Conservation (phyloP, 37 sponge, comb jelly and placozoan species). For the Beroe forskalii region DNA sequence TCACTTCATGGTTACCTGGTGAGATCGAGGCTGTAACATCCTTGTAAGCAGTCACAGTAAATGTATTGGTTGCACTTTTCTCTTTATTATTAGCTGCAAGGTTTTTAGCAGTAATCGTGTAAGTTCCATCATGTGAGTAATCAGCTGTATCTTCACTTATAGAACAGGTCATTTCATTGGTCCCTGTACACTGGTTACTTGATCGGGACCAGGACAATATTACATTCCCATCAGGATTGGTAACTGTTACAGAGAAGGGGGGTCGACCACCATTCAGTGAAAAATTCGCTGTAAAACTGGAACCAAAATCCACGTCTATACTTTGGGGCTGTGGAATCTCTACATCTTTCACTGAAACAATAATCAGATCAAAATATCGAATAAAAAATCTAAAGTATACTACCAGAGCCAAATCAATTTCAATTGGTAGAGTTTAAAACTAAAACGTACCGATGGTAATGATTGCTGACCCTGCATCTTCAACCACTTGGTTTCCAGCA, state of each 20-base stretch:
- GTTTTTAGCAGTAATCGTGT: background rate
- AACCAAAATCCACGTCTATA: background rate
- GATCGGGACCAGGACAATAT: no score
- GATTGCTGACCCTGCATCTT: no score
- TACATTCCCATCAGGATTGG: no score
- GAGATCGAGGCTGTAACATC: background rate
- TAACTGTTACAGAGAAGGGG: background rate
- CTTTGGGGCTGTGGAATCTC: background rate
- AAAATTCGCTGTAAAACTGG: background rate
- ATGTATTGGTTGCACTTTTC: background rate
- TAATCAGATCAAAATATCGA: no score
- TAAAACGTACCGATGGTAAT: no score
- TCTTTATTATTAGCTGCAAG: background rate
- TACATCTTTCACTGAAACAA: background rate
- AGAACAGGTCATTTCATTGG: background rate
- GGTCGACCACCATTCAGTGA: slow-evolving; percentile 8
- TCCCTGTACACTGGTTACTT: background rate
- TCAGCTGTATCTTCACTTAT: background rate
- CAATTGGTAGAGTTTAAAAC: no score
- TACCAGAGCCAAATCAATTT: no score
- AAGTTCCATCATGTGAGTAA: background rate
- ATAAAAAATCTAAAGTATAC: no score
- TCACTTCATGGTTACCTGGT: no score
- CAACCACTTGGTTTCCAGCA: no score
- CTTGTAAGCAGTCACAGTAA: background rate